Percentiles rank a stretch among this genome's conserved stretches.
These are phyloP conservation scores for Hemiscyllium ocellatum DNA, from an alignment of 2,113 vertebrate species.

Conservation along the genomic window DNA sequence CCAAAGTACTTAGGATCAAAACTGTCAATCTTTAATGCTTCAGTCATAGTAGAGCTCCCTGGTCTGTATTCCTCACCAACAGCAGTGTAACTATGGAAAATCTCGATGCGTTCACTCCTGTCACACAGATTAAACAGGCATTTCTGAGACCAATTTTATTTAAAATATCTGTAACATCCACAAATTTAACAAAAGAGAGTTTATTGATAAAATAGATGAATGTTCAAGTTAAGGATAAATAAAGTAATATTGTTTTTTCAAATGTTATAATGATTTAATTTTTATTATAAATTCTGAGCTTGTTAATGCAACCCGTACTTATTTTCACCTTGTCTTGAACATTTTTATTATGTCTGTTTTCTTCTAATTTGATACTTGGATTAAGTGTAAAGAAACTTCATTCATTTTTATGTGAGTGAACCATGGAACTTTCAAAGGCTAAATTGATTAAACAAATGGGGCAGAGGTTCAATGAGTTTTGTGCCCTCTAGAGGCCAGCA, in stretches of 20 bases:
- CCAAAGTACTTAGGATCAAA: conserved; percentile 27
- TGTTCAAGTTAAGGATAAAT: not conserved
- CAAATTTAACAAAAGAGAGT: too few relatives aligned
- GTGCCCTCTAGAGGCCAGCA: not conserved
- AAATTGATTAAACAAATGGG: not conserved
- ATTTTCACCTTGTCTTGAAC: not conserved
- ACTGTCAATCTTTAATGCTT: conserved; percentile 33
- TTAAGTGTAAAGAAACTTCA: not conserved
- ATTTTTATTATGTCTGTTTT: not conserved
- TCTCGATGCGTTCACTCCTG: not conserved
- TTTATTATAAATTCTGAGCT: not conserved
- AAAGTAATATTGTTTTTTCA: not conserved
- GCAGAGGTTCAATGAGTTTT: not conserved
- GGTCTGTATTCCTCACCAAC: not conserved
- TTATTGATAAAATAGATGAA: not conserved
- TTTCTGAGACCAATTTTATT: not conserved
- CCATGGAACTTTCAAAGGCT: too few relatives aligned
- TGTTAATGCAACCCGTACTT: not conserved
- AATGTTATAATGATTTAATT: not conserved
- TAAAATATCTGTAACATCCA: not conserved
- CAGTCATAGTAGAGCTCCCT: conserved; percentile 1
- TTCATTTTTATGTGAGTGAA: not conserved
- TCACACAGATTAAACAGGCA: not conserved
- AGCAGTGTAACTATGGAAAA: not conserved
- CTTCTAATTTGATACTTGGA: not conserved